phyloP scores from a whole-genome alignment of 2,113 vertebrate species.

The Buteo buteo region DNA sequence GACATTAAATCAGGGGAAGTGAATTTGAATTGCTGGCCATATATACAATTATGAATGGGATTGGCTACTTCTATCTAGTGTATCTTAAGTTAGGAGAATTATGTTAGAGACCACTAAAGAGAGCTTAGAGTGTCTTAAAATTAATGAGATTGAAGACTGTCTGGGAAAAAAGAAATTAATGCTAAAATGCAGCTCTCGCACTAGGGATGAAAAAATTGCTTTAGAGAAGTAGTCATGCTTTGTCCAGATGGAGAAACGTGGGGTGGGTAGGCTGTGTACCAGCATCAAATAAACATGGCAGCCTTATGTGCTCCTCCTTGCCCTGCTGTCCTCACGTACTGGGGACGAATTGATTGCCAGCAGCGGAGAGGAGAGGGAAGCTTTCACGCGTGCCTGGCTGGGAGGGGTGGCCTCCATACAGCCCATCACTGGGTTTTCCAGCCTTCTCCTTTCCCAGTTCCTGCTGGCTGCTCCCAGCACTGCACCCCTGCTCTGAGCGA shows the following conservation, averaged over 20 bases:
- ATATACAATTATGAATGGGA: not conserved
- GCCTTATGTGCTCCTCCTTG: not conserved
- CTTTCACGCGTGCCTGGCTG: not conserved
- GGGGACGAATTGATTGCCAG: not conserved
- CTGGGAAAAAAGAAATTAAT: not conserved
- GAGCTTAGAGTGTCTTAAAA: slow-evolving; percentile 42
- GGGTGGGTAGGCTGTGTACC: not conserved
- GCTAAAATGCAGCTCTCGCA: not conserved
- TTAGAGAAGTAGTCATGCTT: not conserved
- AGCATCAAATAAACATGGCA: not conserved
- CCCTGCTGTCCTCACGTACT: accelerated
- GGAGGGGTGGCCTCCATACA: not conserved
- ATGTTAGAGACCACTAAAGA: slow-evolving; percentile 17
- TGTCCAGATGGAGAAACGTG: not conserved
- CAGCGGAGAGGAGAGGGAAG: not conserved
- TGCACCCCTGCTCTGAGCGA: not conserved
- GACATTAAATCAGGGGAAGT: slow-evolving; percentile 49
- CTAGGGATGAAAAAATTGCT: not conserved
- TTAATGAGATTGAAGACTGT: slow-evolving; percentile 47
- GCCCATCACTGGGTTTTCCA: accelerated
- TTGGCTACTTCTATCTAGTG: not conserved
- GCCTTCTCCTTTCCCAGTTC: not conserved
- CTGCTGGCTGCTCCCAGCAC: not conserved
- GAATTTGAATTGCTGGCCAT: slow-evolving; percentile 37
- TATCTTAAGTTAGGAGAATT: slow-evolving; percentile 8